Base-by-base conservation (phyloP, 2,797 vertebrate genomes). In the Sebastes alutus region DNA sequence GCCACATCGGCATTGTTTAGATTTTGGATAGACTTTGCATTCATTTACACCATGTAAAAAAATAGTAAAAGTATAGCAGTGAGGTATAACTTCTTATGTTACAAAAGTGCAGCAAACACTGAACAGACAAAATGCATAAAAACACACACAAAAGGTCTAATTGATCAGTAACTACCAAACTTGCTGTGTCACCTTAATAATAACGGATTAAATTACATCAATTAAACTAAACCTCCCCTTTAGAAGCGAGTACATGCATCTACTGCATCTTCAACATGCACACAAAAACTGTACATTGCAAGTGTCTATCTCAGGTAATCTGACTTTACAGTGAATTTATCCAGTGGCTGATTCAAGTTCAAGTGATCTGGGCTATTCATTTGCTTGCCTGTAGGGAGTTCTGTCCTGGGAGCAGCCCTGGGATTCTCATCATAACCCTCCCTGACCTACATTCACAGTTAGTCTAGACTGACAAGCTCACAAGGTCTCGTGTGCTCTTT, bases 391-490 rank as follows among this genome's bases (percentile, higher is more conserved):
- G 59, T 16, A 68, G 55, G 62, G 62, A 3, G 64, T 46, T 46
- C 68, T 62, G 72, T 74, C 59, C 20, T 59, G 81, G 72, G 79
- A 88, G 72, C 55, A 66, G 87, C 64, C 49, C 90, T 92, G 91
- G 33, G 77, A 90, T 87, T 90, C 83, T 92, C 92, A 91, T 94
- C 89, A 89, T 76, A 83, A 84, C 68, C 87, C 83, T 74, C 18
- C 4, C 71, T 92, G 91, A 94, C 92, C 91, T 92, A 92, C 85
- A 92, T 93, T 87, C 75, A 76, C 65, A 72, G 73, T 84, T 42
- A 65, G 42, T 81, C 76, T 68, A 62, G 67, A 82, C 72, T 27
- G 71, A 82, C 35, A 38, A 38, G 22, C 59, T 79, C 66, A 61
- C 46, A 79, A 60, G 12, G 32, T 63, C 23, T 59, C 22, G 7